Base-by-base conservation (phyloP, 2,797 vertebrate genomes). In the Typhlichthys eigenmanni region DNA sequence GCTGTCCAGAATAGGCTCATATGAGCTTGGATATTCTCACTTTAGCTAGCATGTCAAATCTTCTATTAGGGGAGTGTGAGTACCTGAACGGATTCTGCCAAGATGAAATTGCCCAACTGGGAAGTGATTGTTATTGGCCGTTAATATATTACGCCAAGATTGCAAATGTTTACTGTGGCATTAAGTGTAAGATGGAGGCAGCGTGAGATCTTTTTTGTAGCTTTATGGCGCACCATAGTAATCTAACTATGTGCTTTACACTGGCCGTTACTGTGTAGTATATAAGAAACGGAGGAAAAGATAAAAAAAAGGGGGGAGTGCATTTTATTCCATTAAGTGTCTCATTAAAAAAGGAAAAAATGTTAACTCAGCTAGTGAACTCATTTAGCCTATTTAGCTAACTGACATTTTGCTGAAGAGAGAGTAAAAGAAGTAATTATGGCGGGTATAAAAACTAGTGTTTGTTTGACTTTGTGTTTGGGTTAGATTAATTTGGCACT, bases 161-260 rank as follows among this genome's bases (percentile, higher is more conserved):
- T 85, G 78, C 87, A 74, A 71, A 34, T 64, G 16, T 13, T 62
- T 72, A 71, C 68, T 60, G 64, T 16, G 75, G 78, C 53, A 56
- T 63, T 61, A 61, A 71, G 65, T 72, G 69, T 66, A 47, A 71
- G 76, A 85, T 75, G 75, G 70, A 74, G 81, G 79, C 64, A 78
- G 74, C 66, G 69, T 72, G 75, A 80, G 72, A 75, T 76, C 76
- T 63, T 82, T 81, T 84, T 81, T 88, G 74, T 72, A 69, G 69
- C 77, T 88, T 88, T 84, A 84, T 56, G 73, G 76, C 49, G 64
- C 55, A 13, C 69, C 38, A 58, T 77, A 74, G 79, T 85, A 77
- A 72, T 72, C 83, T 77, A 87, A 71, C 81, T 78, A 75, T 73
- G 84, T 86, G 74, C 89, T 88, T 85, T 86, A 85, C 79, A 76